Evolutionary conservation across 1,140 invertebrate species (phyloP).

Genomic region (Alviniconcha marisindica): DNA sequence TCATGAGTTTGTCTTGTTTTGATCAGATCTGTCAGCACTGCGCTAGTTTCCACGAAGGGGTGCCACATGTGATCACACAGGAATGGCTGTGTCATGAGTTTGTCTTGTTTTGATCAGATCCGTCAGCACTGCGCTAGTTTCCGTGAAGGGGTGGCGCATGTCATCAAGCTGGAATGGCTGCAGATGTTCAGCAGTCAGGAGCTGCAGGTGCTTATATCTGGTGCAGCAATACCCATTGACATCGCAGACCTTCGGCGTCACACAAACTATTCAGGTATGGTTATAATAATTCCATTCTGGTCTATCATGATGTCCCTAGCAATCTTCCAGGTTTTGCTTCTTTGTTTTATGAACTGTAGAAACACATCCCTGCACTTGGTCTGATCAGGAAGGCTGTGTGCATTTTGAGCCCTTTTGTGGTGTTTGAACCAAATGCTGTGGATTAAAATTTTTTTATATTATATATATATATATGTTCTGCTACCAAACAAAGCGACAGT

Average conservation of each 20-base stretch:
- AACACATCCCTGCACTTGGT: too few relatives aligned
- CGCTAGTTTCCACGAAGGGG: conserved; percentile 82
- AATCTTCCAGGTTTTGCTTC: not conserved
- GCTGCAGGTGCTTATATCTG: conserved; percentile 95
- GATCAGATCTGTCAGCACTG: too few relatives aligned
- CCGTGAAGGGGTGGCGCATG: conserved; percentile 86
- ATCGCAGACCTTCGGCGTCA: conserved; percentile 90
- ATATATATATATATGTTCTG: too few relatives aligned
- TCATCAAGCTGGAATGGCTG: conserved; percentile 93
- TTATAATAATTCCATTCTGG: too few relatives aligned
- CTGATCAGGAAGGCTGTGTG: too few relatives aligned
- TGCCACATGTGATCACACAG: conserved; percentile 92
- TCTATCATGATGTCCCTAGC: not conserved
- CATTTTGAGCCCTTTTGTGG: too few relatives aligned
- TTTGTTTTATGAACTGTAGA: too few relatives aligned
- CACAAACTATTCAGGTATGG: conserved; percentile 75
- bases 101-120: conserved; percentile 78
- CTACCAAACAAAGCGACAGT: too few relatives aligned
- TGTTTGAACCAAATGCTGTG: too few relatives aligned
- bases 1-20: not conserved
- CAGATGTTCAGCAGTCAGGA: conserved; percentile 97
- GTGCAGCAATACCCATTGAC: conserved; percentile 94
- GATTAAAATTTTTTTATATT: too few relatives aligned
- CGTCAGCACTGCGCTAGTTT: conserved; percentile 87
- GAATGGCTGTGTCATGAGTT: too few relatives aligned